A percentile compares a stretch with the other conserved stretches of the same genome.
Evolutionary conservation across 1,140 invertebrate species (phyloP).

Genomic region (Polypedilum vanderplanki): DNA sequence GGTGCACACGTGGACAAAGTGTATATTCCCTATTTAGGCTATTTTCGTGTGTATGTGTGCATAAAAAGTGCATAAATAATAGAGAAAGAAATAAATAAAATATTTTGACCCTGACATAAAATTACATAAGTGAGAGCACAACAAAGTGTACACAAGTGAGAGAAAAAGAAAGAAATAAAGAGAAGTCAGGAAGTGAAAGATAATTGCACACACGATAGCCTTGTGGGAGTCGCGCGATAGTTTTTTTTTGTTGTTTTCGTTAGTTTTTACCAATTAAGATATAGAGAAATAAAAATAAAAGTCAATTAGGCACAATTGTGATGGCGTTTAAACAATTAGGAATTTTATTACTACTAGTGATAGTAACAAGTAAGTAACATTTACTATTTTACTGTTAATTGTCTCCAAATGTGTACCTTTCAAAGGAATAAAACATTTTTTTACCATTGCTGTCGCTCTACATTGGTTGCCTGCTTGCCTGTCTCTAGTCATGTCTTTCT

Average conservation of each 20-base stretch:
- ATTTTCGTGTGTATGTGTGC: not conserved
- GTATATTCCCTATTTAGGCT: not conserved
- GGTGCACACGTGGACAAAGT: not conserved
- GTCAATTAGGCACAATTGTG: slow-evolving; percentile 4
- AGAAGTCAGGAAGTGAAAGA: not conserved
- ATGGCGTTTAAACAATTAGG: slow-evolving; percentile 26
- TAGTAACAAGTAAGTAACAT: slow-evolving; percentile 22
- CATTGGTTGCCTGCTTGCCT: not conserved
- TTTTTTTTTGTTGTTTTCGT: no score
- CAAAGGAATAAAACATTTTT: not conserved
- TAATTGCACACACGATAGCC: not conserved
- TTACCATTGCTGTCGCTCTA: not conserved
- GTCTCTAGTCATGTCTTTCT: not conserved
- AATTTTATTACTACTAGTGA: slow-evolving; percentile 27
- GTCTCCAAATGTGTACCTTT: not conserved
- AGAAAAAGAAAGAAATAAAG: not conserved
- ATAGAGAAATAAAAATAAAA: not conserved
- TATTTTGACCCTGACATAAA: slow-evolving; percentile 4
- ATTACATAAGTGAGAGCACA: not conserved
- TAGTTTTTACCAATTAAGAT: not conserved
- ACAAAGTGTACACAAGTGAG: no score
- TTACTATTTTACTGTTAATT: not conserved
- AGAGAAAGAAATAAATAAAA: not conserved
- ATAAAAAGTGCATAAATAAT: not conserved
- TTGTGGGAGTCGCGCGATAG: not conserved